Conservation (phyloP, 1,140 invertebrate genomes). For the Zaprionus davidi region DNA sequence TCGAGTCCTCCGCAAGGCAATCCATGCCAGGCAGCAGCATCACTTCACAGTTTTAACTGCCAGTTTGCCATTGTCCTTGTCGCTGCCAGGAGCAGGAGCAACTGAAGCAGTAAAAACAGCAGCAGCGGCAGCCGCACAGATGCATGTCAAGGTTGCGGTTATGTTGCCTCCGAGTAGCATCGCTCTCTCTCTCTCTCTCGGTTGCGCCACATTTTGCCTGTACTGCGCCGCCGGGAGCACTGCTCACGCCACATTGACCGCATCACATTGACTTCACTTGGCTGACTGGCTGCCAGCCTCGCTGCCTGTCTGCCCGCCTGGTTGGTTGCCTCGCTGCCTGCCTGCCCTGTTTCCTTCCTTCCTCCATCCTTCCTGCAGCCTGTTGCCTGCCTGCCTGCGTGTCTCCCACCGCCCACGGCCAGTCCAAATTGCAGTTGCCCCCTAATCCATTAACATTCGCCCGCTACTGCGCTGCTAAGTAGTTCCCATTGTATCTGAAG, state of each 20-base stretch:
- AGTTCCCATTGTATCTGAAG: slow-evolving; percentile 47
- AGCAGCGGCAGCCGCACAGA: slow-evolving; percentile 62
- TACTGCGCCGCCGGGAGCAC: slow-evolving; percentile 5
- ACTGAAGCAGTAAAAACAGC: slow-evolving; percentile 18
- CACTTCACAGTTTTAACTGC: slow-evolving; percentile 9
- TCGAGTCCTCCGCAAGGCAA: slow-evolving; percentile 12
- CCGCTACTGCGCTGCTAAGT: slow-evolving; percentile 29
- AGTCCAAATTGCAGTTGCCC: slow-evolving; percentile 29
- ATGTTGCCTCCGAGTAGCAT: slow-evolving; percentile 50
- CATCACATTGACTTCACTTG: slow-evolving; percentile 68
- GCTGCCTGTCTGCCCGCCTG: slow-evolving; percentile 14
- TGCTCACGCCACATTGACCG: slow-evolving; percentile 57
- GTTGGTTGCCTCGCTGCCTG: slow-evolving; percentile 21
- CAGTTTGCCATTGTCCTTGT: slow-evolving; percentile 53
- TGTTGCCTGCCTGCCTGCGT: background rate
- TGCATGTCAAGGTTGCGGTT: slow-evolving; percentile 80
- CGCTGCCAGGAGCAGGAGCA: slow-evolving; percentile 34
- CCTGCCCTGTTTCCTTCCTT: slow-evolving; percentile 16
- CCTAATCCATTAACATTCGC: slow-evolving; percentile 52
- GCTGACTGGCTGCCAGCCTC: slow-evolving; percentile 15
- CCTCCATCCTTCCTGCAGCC: slow-evolving; percentile 2
- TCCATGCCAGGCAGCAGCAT: slow-evolving; percentile 13
- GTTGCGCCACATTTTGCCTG: slow-evolving; percentile 4
- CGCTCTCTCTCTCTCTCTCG: background rate
- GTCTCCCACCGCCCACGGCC: background rate